Conservation (phyloP, 2,113 vertebrate species). For the Centropus bengalensis region DNA sequence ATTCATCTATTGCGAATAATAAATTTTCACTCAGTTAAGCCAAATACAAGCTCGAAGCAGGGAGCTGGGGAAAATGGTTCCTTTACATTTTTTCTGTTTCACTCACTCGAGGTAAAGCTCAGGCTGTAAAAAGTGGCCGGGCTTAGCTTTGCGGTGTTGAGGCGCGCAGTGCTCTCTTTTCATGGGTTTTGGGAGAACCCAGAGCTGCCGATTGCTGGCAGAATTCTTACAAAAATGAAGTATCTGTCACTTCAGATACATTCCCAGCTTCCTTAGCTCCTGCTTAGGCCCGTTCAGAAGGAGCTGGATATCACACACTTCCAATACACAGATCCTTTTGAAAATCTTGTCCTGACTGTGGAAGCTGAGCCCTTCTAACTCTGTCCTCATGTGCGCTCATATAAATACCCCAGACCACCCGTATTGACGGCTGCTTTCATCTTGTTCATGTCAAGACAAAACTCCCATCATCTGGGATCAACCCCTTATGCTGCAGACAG, state of each 20-base stretch:
- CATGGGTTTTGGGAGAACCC: neutral
- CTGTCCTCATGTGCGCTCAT: neutral
- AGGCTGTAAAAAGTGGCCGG: neutral
- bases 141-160: neutral
- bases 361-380: neutral
- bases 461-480: rapidly evolving
- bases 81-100: neutral
- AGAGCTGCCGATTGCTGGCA: neutral
- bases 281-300: neutral
- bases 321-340: neutral
- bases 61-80: neutral
- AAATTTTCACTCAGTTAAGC: neutral
- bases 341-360: neutral
- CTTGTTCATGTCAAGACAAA: neutral
- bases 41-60: neutral
- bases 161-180: neutral
- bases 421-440: neutral
- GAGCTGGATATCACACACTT: neutral
- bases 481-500: neutral
- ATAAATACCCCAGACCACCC: neutral
- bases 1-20: neutral
- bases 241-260: neutral
- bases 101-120: neutral
- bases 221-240: neutral
- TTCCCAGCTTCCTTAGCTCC: neutral